Base-by-base conservation (phyloP, 2,888 invertebrate genomes). In the Eurois occulta region DNA sequence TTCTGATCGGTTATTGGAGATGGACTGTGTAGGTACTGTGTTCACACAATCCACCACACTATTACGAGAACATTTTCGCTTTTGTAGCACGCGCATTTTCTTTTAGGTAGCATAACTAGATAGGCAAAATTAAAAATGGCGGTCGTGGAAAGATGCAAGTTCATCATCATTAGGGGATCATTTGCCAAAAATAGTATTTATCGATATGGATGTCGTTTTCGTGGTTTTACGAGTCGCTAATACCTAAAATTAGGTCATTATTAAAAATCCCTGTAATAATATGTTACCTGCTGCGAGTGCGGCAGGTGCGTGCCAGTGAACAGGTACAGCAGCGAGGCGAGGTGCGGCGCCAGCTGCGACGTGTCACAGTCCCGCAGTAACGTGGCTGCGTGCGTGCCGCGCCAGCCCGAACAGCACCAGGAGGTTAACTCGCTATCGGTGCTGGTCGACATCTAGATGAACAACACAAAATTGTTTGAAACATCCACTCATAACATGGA, bases 311-410 rank as follows among this genome's bases (percentile, higher is more conserved):
- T 90, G 10, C 90, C 91, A 2, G 93, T 93, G 90, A 95, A 91
- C 38, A 96, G 73, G 43, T 91, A 91, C 58, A 96, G 91, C 46
- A 95, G 82, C 0, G 90, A 84, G 2, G 92, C 91, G 7, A 96
- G 93, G 2, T 88, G 83, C 21, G 91, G 88, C 46, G 91, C 88
- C 32, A 91, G 62, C 43, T 89, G 64, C 0, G 35, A 1, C 2
- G 88, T 84, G 24, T 69, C 83, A 0, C 69, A 88, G 58, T 88
- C 92, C 0, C 85, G 88, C 72, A 93, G 64, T 88, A 95, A 91
- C 18, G 92, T 84, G 4, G 21, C 83, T 0, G 91, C 87, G 0
- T 66, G 64, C 1, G 87, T 88, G 55, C 70, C 74, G 48, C 88
- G 83, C 90, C 91, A 90, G 6, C 86, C 72, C 2, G 24, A 28